Evolutionary conservation across 1,140 invertebrate species (phyloP), one percentile per base, ranked within the genome.

Genomic region (Coptotermes formosanus): DNA sequence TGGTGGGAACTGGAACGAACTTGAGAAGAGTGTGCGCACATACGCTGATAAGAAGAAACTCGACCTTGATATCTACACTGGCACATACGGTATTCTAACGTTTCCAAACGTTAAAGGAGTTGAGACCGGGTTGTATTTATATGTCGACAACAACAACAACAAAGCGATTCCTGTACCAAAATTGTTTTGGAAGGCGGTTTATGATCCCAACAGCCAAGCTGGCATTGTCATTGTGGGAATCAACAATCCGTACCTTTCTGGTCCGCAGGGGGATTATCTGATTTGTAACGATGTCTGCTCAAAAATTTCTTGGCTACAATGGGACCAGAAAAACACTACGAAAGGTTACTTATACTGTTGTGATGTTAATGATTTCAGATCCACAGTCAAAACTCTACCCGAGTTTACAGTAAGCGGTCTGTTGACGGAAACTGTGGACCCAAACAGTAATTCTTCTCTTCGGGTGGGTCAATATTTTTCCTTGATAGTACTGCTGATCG

Each of bases 301-400:
- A 30, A 90, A 90, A 87, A 92, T 93, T 87, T 87, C 87, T 21
- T 93, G 93, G 89, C 90, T 94, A 83, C 90, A 88, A 85, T 94
- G 93, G 93, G 89, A 90, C n/a, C 89, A 88, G 11, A 89, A 91
- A 25, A 91, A 93, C 88, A 92, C 94, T 52, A 91, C 89, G 44
- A 88, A 91, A 6, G 95, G 95, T 0, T 93, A 93, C 88, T 93
- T 93, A 12, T 95, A 95, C 88, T 94, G 93, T 84, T 96, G 95
- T 89, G 91, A 91, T 21, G 91, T 95, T 19, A 89, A 91, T 75
- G 93, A 95, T 52, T 93, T 95, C 89, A 90, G 92, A 82, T 92
- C 90, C 86, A 89, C 89, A 3, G 91, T 95, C 32, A 90, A 90
- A 2, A 90, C 91, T 64, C 88, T 94, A 19, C 93, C 93, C 0